phyloP scores from a whole-genome alignment of 2,888 invertebrate species.

The Lottia gigantea region DNA sequence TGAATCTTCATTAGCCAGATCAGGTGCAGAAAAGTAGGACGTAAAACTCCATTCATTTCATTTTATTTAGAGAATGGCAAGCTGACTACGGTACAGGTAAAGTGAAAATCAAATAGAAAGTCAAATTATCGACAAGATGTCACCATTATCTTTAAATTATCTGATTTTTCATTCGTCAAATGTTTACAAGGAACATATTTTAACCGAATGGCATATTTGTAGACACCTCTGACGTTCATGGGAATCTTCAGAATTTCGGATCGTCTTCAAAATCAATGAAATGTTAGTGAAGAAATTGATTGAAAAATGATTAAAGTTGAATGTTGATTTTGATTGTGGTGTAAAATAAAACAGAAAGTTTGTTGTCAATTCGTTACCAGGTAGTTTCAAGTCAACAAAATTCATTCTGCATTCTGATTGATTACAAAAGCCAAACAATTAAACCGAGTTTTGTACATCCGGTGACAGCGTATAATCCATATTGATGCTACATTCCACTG shows the following conservation, averaged over 20 bases:
- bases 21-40: too few species aligned
- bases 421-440: not conserved
- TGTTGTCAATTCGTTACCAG: too few species aligned
- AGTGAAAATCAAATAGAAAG: not conserved
- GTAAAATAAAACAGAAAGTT: too few species aligned
- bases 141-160: not conserved
- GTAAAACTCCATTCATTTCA: too few species aligned
- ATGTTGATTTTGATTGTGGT: too few species aligned
- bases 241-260: conserved; percentile 9
- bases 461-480: not conserved
- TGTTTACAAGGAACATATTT: conserved; percentile 9
- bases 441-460: not conserved
- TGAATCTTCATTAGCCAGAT: too few species aligned
- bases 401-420: not conserved
- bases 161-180: not conserved
- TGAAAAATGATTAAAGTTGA: not conserved
- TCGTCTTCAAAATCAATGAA: too few species aligned
- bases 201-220: not conserved
- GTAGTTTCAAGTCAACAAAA: too few species aligned
- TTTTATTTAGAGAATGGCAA: too few species aligned
- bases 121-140: conserved; percentile 6
- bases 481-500: not conserved
- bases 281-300: not conserved
- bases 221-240: not conserved
- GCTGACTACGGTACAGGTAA: not conserved